phyloP scores from a whole-genome alignment of 2,888 invertebrate species.

The Metopia argyrocephala region DNA sequence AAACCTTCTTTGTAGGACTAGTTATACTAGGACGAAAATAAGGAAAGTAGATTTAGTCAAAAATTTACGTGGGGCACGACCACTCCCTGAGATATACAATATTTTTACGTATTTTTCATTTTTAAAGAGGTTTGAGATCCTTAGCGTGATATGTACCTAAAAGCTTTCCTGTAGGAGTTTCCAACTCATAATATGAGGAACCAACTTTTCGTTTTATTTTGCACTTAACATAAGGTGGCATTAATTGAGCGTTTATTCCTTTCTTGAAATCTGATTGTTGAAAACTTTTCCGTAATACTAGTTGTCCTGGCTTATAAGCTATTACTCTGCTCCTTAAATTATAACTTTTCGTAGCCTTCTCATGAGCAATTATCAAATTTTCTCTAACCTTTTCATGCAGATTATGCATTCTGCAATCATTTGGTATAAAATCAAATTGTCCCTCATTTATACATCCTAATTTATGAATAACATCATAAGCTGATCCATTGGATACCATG shows the following conservation, averaged over 20 bases:
- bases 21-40: too few species aligned
- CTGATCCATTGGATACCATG: slow-evolving; percentile 3
- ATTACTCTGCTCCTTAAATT: not conserved
- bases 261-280: slow-evolving; percentile 30
- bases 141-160: slow-evolving; percentile 9
- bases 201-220: slow-evolving; percentile 11
- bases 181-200: slow-evolving; percentile 12
- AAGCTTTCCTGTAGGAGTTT: slow-evolving; percentile 16
- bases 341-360: too few species aligned
- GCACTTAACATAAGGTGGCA: slow-evolving; percentile 18
- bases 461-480: not conserved
- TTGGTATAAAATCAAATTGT: not conserved
- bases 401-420: not conserved
- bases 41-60: too few species aligned
- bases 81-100: too few species aligned
- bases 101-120: too few species aligned
- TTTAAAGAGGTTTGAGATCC: slow-evolving; percentile 2
- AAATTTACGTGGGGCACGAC: too few species aligned
- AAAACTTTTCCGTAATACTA: slow-evolving; percentile 1
- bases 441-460: not conserved
- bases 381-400: too few species aligned
- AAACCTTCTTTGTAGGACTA: too few species aligned
- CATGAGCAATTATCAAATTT: too few species aligned
- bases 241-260: slow-evolving; percentile 14
- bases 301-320: not conserved